Evolutionary conservation across 2,797 vertebrate species (phyloP).

Genomic region (Eulemur albifrons): DNA sequence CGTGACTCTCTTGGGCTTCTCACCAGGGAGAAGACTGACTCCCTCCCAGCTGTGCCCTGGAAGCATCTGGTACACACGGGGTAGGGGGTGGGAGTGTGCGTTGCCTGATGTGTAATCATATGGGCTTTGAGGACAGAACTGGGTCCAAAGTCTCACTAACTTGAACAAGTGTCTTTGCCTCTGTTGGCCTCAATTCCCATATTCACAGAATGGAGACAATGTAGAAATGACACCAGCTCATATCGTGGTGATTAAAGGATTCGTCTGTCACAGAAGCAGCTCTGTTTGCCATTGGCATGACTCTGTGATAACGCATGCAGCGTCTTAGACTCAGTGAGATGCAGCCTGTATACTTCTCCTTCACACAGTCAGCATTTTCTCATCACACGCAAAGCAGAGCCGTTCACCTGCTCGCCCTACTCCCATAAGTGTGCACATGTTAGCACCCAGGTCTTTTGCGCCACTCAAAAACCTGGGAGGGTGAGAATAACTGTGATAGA

Average conservation of each 20-base stretch:
- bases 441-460: background rate
- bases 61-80: background rate
- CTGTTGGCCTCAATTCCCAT: background rate
- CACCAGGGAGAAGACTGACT: too few species aligned
- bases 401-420: fast-evolving
- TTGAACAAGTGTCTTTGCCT: background rate
- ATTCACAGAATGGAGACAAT: too few species aligned
- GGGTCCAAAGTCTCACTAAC: background rate
- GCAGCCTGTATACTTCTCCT: fast-evolving
- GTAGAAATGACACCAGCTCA: background rate
- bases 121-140: background rate
- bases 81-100: fast-evolving
- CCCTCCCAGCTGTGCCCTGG: background rate
- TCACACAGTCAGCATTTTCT: background rate
- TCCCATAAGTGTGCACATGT: fast-evolving
- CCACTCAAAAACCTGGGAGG: background rate
- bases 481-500: background rate
- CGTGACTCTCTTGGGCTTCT: background rate
- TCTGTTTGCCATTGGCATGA: too few species aligned
- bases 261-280: too few species aligned
- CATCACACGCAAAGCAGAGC: background rate
- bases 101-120: background rate
- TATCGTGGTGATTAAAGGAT: fast-evolving
- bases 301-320: background rate
- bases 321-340: background rate